Evolutionary conservation across 2,888 invertebrate species (phyloP).

Genomic region (Ptycholaimellus sp.): DNA sequence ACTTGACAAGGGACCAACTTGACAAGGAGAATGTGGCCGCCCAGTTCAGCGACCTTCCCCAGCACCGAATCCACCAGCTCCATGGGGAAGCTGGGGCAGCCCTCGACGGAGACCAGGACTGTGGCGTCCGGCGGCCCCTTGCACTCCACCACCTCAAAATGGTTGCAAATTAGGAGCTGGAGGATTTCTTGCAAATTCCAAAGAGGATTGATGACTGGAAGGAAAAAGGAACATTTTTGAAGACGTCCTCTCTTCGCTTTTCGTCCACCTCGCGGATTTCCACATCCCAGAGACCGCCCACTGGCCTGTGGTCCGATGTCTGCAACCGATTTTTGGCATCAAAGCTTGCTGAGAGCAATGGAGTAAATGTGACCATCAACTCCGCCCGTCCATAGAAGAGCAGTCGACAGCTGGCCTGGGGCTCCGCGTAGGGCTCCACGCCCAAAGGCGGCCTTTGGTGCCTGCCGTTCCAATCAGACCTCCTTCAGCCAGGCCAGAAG

Average conservation of each 20-base stretch:
- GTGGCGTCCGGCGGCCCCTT: constrained; percentile 86
- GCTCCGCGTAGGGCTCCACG: neutral
- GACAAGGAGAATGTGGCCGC: constrained; percentile 14
- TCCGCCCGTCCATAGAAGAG: constrained; percentile 64
- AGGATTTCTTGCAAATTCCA: too few relatives aligned
- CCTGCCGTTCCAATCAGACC: too few relatives aligned
- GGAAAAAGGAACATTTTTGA: constrained; percentile 41
- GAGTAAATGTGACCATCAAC: constrained; percentile 73
- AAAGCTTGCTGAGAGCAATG: too few relatives aligned
- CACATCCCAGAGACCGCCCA: constrained; percentile 64
- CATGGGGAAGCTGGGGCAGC: constrained; percentile 13
- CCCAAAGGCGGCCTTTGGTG: constrained; percentile 29
- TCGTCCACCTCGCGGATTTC: constrained; percentile 57
- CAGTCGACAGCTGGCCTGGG: neutral
- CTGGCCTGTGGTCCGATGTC: constrained; percentile 42
- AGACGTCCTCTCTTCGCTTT: constrained; percentile 49
- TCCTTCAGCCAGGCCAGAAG: too few relatives aligned
- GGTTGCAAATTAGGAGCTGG: constrained; percentile 1
- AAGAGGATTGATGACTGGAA: too few relatives aligned
- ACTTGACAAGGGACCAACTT: constrained; percentile 11
- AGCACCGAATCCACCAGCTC: constrained; percentile 13
- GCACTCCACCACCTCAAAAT: constrained; percentile 14
- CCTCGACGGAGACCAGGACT: constrained; percentile 42
- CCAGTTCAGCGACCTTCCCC: constrained; percentile 16
- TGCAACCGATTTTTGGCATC: too few relatives aligned